Percentiles rank a stretch among this genome's conserved stretches.
Evolutionary conservation across 2,113 vertebrate genomes (phyloP).

Genomic region (Eretmochelys imbricata): DNA sequence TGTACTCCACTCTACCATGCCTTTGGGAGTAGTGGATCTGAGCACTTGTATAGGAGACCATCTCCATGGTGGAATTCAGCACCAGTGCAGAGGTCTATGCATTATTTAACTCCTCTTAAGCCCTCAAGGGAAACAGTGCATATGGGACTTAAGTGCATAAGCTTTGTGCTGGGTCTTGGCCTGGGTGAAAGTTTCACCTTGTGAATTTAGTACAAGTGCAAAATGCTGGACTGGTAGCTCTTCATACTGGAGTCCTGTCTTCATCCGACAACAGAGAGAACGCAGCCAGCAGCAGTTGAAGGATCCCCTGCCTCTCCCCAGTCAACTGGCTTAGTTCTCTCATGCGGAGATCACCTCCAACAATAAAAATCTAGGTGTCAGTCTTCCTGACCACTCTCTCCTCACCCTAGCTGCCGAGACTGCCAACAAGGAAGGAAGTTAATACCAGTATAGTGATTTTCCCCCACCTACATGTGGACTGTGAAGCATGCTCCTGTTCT

Average conservation of each 20-base stretch:
- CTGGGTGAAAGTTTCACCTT: background rate
- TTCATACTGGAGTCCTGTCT: background rate
- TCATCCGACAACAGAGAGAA: background rate
- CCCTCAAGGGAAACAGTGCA: background rate
- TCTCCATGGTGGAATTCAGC: background rate
- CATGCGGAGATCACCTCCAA: background rate
- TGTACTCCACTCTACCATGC: background rate
- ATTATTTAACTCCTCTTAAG: too few species aligned
- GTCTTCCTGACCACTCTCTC: background rate
- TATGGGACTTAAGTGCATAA: background rate
- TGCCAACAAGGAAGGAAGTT: background rate
- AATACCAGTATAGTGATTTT: background rate
- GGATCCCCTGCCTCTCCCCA: background rate
- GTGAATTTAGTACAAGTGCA: background rate
- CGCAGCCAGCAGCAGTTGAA: background rate
- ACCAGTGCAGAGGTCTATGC: too few species aligned
- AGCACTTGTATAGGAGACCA: background rate
- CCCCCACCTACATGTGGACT: background rate
- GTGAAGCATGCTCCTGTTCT: background rate
- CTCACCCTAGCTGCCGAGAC: background rate
- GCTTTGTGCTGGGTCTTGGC: background rate
- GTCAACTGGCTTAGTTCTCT: background rate
- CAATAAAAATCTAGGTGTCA: fast-evolving
- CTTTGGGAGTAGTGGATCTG: background rate
- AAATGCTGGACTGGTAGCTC: background rate